Evolutionary conservation across 2,888 invertebrate species (phyloP).

Genomic region (Drosophila hamatofila): DNA sequence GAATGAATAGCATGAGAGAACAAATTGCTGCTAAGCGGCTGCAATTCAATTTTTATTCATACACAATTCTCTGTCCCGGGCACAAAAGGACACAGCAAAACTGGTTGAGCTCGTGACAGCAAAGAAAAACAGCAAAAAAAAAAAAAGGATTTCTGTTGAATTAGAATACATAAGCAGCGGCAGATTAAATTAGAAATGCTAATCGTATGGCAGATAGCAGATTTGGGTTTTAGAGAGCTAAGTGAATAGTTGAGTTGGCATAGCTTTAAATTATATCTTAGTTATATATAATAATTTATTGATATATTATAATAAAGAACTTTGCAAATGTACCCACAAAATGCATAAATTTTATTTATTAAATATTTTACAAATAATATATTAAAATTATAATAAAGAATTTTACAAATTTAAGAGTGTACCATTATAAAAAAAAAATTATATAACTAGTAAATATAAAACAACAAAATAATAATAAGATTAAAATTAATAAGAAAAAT

Average conservation of each 20-base stretch:
- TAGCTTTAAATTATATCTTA: not conserved
- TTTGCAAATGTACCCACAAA: too few species aligned
- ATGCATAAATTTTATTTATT: too few species aligned
- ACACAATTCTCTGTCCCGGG: constrained; percentile 2
- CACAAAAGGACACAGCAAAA: not conserved
- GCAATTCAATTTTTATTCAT: constrained; percentile 41
- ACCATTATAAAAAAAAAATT: too few species aligned
- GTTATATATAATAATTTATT: not conserved
- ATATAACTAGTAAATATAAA: too few species aligned
- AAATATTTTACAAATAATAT: too few species aligned
- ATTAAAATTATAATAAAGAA: too few species aligned
- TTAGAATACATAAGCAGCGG: not conserved
- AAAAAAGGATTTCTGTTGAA: not conserved
- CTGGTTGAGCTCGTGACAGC: not conserved
- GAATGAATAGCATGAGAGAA: constrained; percentile 16
- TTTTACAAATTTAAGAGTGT: too few species aligned
- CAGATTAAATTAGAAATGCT: constrained; percentile 8
- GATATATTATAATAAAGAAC: too few species aligned
- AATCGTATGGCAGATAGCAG: not conserved
- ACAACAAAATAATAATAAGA: too few species aligned
- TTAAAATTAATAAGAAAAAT: too few species aligned
- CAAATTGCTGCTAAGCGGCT: constrained; percentile 45
- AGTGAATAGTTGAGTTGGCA: too few species aligned
- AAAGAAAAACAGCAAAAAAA: not conserved
- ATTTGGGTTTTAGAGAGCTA: not conserved